These are phyloP conservation scores for Drosophila atripex DNA, from an alignment of 2,888 invertebrate genomes.

Conservation along the genomic window DNA sequence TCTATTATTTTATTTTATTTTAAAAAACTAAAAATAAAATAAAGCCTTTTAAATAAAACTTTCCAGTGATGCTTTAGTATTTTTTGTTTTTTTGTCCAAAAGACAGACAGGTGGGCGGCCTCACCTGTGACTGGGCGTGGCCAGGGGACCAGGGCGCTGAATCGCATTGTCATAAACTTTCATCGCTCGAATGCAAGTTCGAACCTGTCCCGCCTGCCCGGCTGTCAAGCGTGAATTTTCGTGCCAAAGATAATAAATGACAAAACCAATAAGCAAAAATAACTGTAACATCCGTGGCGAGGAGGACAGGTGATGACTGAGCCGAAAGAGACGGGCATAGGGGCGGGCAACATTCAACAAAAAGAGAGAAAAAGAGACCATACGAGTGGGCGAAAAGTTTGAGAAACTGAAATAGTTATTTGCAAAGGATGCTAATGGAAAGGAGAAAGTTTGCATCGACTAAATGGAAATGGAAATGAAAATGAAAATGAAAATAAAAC, in stretches of 20 bases:
- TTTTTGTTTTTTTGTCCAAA: background rate
- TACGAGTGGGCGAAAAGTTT: constrained; percentile 16
- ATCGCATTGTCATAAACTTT: constrained; percentile 71
- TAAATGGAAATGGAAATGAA: constrained; percentile 3
- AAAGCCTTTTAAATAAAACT: too few relatives aligned
- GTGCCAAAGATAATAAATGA: constrained; percentile 52
- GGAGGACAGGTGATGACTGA: constrained; percentile 12
- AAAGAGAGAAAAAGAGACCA: background rate
- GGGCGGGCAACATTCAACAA: background rate
- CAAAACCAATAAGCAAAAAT: constrained; percentile 39
- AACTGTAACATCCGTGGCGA: constrained; percentile 10
- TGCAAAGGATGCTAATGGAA: constrained; percentile 19
- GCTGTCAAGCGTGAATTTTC: constrained; percentile 69
- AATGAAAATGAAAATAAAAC: background rate
- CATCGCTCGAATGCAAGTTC: constrained; percentile 44
- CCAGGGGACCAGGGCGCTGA: constrained; percentile 32
- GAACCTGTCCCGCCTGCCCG: constrained; percentile 7
- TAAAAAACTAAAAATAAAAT: too few relatives aligned
- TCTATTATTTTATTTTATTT: too few relatives aligned
- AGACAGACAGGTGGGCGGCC: constrained; percentile 50
- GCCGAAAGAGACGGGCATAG: background rate
- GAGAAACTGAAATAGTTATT: constrained; percentile 11
- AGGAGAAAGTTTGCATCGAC: constrained; percentile 8
- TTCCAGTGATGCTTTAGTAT: too few relatives aligned
- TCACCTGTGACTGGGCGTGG: background rate